Percentiles rank a stretch among this genome's conserved stretches.
Conservation (phyloP, 2,797 vertebrate genomes). For the Sphenodon punctatus region DNA sequence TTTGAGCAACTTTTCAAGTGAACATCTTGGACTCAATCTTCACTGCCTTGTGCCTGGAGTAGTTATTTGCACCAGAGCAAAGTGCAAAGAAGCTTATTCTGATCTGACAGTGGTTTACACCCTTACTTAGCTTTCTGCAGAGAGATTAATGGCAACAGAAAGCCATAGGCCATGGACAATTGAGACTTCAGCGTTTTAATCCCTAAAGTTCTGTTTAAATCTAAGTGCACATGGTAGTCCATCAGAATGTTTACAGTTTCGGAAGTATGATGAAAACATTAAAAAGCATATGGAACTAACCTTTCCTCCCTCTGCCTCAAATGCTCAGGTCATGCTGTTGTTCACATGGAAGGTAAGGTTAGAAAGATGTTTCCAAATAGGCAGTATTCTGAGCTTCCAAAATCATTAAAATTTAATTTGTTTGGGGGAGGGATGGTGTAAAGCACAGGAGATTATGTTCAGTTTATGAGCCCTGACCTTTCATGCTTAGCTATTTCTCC, state of each 20-base stretch:
- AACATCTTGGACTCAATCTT: neutral
- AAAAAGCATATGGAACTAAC: neutral
- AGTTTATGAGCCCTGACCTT: constrained; percentile 75
- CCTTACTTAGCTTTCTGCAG: no score
- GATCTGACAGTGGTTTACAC: neutral
- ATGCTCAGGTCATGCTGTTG: constrained; percentile 26
- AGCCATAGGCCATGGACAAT: neutral
- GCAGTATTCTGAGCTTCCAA: constrained; percentile 61
- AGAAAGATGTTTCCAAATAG: constrained; percentile 57
- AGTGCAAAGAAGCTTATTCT: neutral
- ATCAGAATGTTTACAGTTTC: neutral
- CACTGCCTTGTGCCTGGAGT: neutral
- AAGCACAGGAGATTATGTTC: constrained; percentile 74
- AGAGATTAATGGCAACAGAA: no score
- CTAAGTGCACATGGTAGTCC: neutral
- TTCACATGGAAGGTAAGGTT: constrained; percentile 48
- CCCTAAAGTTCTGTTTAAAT: neutral
- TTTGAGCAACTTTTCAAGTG: neutral
- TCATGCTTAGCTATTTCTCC: constrained; percentile 68
- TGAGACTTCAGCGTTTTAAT: neutral
- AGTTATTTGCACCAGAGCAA: neutral
- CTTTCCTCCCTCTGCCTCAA: neutral
- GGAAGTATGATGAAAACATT: neutral
- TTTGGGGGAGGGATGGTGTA: constrained; percentile 40
- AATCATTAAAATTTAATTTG: constrained; percentile 77